Evolutionary conservation across 2,113 vertebrate genomes (phyloP), one percentile per base, ranked within the genome.

Genomic region (Scytalopus superciliaris): DNA sequence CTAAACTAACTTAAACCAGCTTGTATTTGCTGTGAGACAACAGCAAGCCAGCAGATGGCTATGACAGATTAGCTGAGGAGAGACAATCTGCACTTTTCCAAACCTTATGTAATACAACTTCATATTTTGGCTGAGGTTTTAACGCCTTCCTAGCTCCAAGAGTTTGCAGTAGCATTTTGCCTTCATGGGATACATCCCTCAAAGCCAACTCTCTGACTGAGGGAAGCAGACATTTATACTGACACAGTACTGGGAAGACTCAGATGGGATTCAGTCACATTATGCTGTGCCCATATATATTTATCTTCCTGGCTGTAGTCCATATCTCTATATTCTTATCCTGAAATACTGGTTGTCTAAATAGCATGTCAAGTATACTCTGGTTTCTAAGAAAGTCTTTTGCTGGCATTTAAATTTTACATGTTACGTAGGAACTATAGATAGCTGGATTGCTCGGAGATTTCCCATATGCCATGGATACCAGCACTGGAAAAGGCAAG

Each of bases 21-120:
- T 80, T 92, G 55, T 53, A 35, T 89, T 90, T 91, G 67, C 82
- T 85, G 67, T 74, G 92, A 94, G 72, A 86, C 83, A 88, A 12
- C 15, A 80, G 78, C 35, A 81, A 95, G 10, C 87, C 89, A 93
- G 84, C 95, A 94, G 90, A 94, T 88, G 83, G 95, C 92, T 96
- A 78, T 64, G 94, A 74, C 63, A 97, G 90, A 88, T 88, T 50
- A 93, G 49, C 40, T 1, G 5, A 72, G 40, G 68, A 89, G 40
- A 84, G 60, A 56, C 69, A 95, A 78, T 68, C 84, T 84, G 60
- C 42, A 28, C 47, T 89, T 59, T 75, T 57, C 74, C 44, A 78
- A 92, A 42, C 28, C 67, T 93, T 80, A 74, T 37, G 50, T 70
- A 90, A 92, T 14, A 53, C 31, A 67, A 16, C 45, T 69, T 86